Percentiles rank a stretch among this genome's conserved stretches.
Evolutionary conservation across 2,797 vertebrate genomes (phyloP).

Genomic region (Eulemur mongoz): DNA sequence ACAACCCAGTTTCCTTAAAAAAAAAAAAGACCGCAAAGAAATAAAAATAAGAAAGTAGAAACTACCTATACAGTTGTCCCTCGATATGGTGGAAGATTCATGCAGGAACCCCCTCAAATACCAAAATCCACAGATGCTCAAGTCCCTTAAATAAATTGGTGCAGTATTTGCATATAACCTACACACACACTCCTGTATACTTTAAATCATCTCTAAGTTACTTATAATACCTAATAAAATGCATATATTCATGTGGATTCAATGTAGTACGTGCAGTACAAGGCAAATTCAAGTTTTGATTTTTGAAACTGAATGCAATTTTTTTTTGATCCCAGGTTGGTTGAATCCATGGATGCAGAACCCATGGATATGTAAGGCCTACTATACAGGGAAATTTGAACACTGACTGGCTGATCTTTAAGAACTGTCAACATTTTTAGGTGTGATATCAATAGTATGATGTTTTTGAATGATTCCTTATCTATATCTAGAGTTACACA

Average conservation of each 20-base stretch:
- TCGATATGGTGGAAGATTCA: background rate
- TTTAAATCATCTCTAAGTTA: background rate
- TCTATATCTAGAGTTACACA: background rate
- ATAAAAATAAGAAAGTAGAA: constrained; percentile 13
- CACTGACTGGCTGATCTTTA: background rate
- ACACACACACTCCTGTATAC: background rate
- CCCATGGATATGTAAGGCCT: background rate
- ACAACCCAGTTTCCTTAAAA: background rate
- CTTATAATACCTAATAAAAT: background rate
- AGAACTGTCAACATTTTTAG: background rate
- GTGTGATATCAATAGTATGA: background rate
- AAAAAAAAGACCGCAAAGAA: background rate
- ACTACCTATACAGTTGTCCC: background rate
- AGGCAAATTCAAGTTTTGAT: background rate
- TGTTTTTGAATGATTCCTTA: background rate
- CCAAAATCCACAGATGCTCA: background rate
- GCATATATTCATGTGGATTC: background rate
- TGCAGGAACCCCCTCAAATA: background rate
- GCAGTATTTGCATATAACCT: background rate
- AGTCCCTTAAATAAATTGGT: background rate
- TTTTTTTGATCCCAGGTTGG: background rate
- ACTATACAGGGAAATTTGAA: background rate
- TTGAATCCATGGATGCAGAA: background rate
- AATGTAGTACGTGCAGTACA: background rate
- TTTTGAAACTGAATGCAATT: background rate